Base-by-base conservation (phyloP, 2,113 vertebrate species). In the Pelecanus crispus region DNA sequence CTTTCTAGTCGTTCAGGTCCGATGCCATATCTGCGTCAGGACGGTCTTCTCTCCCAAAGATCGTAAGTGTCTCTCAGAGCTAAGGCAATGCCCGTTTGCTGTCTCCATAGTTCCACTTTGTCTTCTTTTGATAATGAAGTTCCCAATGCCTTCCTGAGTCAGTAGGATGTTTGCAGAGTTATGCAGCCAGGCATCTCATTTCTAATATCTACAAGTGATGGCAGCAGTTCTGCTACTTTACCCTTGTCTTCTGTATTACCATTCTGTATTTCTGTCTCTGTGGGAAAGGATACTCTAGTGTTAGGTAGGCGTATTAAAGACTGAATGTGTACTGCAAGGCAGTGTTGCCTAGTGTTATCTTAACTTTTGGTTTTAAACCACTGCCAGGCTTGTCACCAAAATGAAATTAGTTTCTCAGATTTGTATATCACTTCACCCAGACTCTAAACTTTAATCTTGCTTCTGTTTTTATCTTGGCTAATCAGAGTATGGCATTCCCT, bases 141-240 rank as follows among this genome's bases (percentile, higher is more conserved):
- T 86, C 10, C n/a, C 0, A 0, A 6, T 84, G 67, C 34, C 32
- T 65, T 91, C 32, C 61, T 9, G 13, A 44, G 52, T 24, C 58
- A 38, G 40, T 11, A 52, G 17, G 55, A 29, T 45, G 7, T 72
- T 67, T 8, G n/a, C n/a, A 65, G 21, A 36, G 18, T 7, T 71
- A 1, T 7, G 22, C 18, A 44, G 56, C 32, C 55, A 50, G 22
- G 29, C 18, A 32, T 45, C 55, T 78, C 15, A 0, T 34, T 22
- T 16, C 17, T 24, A 0, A 0, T 21, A 25, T 10, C 34, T 55
- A 11, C 10, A 38, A 67, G 52, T 3, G 1, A 58, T 44, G 36
- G 40, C 47, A 79, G n/a, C 22, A 31, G 25, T 66, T 66, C 8
- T 53, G 29, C 53, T 78, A 15, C 13, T 85, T 89, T 36, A n/a